Evolutionary conservation across 2,888 invertebrate species (phyloP).

Genomic region (Frankliniella intonsa): DNA sequence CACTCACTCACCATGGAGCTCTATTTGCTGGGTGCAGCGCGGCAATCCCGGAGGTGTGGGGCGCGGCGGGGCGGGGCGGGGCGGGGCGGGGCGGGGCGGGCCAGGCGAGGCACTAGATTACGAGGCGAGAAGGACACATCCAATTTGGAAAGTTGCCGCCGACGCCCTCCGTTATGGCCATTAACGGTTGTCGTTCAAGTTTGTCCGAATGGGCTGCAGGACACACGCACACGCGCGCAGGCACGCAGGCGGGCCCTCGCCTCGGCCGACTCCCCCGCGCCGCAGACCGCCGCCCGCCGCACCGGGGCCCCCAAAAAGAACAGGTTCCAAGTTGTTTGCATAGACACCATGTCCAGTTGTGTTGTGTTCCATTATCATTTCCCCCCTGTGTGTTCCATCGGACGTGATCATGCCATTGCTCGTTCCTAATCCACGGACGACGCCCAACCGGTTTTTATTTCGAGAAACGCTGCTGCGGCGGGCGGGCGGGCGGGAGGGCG

Average conservation of each 20-base stretch:
- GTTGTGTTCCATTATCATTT: constrained; percentile 23
- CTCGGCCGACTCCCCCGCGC: not conserved
- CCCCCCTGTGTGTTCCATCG: not conserved
- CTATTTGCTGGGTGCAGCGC: too few species aligned
- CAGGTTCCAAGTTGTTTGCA: constrained; percentile 13
- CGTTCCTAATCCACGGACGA: constrained; percentile 11
- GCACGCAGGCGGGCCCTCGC: not conserved
- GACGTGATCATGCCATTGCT: not conserved
- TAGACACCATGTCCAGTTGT: not conserved
- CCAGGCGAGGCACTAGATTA: not conserved
- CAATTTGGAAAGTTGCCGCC: constrained; percentile 19
- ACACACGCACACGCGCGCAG: not conserved
- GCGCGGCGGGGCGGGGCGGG: not conserved
- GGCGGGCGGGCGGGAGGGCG: not conserved
- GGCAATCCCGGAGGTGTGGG: too few species aligned
- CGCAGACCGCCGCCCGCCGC: not conserved
- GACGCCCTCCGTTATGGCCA: not conserved
- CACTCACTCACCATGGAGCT: not conserved
- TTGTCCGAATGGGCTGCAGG: not conserved
- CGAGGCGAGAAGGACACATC: not conserved
- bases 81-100: not conserved
- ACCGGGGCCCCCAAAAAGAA: not conserved
- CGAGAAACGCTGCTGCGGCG: not conserved
- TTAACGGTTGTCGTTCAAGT: constrained; percentile 18
- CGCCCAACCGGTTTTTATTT: constrained; percentile 20